Evolutionary conservation across 2,888 invertebrate genomes (phyloP), one percentile per base, ranked within the genome.

Genomic region (Perizoma affinitatum): DNA sequence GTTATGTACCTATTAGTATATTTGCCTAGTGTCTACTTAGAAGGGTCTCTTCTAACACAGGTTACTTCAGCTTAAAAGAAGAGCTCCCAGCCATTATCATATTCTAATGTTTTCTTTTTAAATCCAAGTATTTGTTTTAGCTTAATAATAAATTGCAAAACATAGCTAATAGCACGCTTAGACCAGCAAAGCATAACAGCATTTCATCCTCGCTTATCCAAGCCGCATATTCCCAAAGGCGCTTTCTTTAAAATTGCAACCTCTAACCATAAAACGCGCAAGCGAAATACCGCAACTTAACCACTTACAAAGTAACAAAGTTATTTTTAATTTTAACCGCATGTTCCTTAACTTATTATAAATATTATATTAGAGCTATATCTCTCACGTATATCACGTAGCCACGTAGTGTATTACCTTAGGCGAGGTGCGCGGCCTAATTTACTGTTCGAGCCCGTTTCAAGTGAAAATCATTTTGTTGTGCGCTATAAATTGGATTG

Each of bases 251-350:
- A 22, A 22, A n/a, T 22, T 42, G 36, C 34, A 53, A 38, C 22
- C 36, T 10, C 35, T 46, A n/a, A 41, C 35, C 11, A 35, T 33
- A 55, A 54, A 55, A 45, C 41, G 51, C 34, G 40, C 34, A 48
- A 56, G 53, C 55, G 45, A 57, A 54, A 54, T 50, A 42, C 54
- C 7, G 41, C 45, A 62, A 65, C 60, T 65, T 58, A 65, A 58
- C 58, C 51, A 63, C 58, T 61, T 59, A 61, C 58, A 64, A 56
- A 59, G 61, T 61, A 51, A 66, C 59, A 36, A 45, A 50, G 61
- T 61, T 66, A 66, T 61, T 61, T 65, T 63, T 59, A 60, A 63
- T 67, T 67, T 67, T 59, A 63, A 61, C 63, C 63, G 67, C 65
- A 59, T 63, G 65, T 65, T 54, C 62, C n/a, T 56, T 52, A 63